These are phyloP conservation scores for Hylyphantes graminicola DNA, from an alignment of 1,140 invertebrate genomes.

Conservation along the genomic window DNA sequence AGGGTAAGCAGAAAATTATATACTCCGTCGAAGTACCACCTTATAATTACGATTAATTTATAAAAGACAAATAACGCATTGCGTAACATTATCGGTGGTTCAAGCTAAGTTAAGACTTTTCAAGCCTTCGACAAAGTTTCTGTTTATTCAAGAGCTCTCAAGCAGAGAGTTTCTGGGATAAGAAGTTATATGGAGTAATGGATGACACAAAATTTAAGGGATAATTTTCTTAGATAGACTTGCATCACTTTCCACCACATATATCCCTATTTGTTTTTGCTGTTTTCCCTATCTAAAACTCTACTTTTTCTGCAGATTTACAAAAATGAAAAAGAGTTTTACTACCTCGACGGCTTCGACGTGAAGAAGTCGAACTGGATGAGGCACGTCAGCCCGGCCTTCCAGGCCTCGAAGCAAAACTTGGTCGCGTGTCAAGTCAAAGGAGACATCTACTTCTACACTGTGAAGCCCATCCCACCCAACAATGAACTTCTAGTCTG, in stretches of 20 bases:
- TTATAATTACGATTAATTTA: too few relatives aligned
- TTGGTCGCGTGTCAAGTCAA: constrained; percentile 97
- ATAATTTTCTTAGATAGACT: background rate
- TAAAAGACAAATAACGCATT: too few relatives aligned
- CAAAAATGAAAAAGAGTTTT: constrained; percentile 89
- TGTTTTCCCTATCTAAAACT: background rate
- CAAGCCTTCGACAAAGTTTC: too few relatives aligned
- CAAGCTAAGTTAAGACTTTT: too few relatives aligned
- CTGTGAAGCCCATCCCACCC: constrained; percentile 92
- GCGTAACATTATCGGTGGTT: too few relatives aligned
- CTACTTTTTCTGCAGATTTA: constrained; percentile 79
- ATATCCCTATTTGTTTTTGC: too few relatives aligned
- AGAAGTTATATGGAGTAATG: background rate
- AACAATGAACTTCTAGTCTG: constrained; percentile 97
- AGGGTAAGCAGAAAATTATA: constrained; percentile 75
- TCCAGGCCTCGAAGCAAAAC: constrained; percentile 91
- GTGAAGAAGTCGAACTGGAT: constrained; percentile 97
- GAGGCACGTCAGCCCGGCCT: constrained; percentile 95
- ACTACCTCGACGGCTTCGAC: constrained; percentile 96
- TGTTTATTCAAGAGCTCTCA: too few relatives aligned
- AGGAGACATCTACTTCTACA: constrained; percentile 95
- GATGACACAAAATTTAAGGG: background rate
- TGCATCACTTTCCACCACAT: too few relatives aligned
- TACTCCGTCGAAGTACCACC: too few relatives aligned
- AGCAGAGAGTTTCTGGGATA: too few relatives aligned